Conservation (phyloP, 2,797 vertebrate species). For the Thripadectes ignobilis region DNA sequence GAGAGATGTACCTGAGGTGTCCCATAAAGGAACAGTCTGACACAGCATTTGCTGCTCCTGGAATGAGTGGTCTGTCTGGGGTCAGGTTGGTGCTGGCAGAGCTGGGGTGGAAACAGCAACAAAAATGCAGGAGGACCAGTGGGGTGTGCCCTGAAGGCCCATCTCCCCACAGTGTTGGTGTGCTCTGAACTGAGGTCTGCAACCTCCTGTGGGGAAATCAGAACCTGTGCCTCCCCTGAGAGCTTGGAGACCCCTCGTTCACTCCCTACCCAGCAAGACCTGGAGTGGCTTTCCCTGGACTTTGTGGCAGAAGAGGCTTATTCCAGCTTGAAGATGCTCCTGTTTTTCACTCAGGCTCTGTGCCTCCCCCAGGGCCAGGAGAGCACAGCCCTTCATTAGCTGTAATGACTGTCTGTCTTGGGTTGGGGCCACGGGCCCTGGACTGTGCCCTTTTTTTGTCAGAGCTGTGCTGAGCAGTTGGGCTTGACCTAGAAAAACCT, state of each 20-base stretch:
- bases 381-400: neutral
- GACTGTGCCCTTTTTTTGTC: neutral
- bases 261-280: neutral
- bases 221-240: neutral
- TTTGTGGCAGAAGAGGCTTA: neutral
- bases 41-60: neutral
- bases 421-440: neutral
- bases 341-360: neutral
- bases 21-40: neutral
- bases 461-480: neutral
- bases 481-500: conserved; percentile 42
- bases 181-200: neutral
- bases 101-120: neutral
- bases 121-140: neutral
- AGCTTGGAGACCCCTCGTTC: neutral
- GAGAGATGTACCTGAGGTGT: neutral
- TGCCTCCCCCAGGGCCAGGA: neutral
- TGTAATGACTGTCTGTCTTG: neutral
- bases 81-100: neutral
- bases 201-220: neutral
- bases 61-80: neutral
- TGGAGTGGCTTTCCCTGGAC: neutral
- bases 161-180: fast-evolving
- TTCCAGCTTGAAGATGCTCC: neutral
- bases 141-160: neutral